phyloP scores from a whole-genome alignment of 2,797 vertebrate species.

The Catostomus latipinnis region DNA sequence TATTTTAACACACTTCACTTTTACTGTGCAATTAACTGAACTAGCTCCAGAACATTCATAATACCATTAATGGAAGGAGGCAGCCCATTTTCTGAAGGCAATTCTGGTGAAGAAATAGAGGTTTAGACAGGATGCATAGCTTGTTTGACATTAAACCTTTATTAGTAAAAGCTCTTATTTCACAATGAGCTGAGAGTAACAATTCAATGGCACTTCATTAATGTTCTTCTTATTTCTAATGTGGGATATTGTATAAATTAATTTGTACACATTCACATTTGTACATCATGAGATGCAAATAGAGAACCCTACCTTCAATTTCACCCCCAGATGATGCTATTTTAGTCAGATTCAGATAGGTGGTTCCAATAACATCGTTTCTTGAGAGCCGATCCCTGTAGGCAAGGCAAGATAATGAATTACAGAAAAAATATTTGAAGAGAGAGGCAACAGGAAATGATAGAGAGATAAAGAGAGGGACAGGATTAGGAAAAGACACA shows the following conservation, averaged over 20 bases:
- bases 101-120: slow-evolving; percentile 75
- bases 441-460: no score
- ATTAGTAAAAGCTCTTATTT: neutral
- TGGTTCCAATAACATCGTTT: slow-evolving; percentile 94
- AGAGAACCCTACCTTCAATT: slow-evolving; percentile 84
- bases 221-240: no score
- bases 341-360: slow-evolving; percentile 89
- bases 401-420: slow-evolving; percentile 18
- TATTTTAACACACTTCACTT: neutral
- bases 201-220: no score
- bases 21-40: neutral
- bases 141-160: neutral
- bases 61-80: slow-evolving; percentile 82
- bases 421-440: no score
- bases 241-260: no score
- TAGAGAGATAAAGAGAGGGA: no score
- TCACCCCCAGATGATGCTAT: slow-evolving; percentile 96
- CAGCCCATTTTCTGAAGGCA: slow-evolving; percentile 79
- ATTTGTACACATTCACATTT: no score
- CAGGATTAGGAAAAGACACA: neutral
- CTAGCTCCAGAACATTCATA: slow-evolving; percentile 31
- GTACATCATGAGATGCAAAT: neutral
- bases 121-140: neutral
- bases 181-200: neutral
- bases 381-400: slow-evolving; percentile 93